phyloP scores from a whole-genome alignment of 1,140 invertebrate species.

The Papilio glaucus region DNA sequence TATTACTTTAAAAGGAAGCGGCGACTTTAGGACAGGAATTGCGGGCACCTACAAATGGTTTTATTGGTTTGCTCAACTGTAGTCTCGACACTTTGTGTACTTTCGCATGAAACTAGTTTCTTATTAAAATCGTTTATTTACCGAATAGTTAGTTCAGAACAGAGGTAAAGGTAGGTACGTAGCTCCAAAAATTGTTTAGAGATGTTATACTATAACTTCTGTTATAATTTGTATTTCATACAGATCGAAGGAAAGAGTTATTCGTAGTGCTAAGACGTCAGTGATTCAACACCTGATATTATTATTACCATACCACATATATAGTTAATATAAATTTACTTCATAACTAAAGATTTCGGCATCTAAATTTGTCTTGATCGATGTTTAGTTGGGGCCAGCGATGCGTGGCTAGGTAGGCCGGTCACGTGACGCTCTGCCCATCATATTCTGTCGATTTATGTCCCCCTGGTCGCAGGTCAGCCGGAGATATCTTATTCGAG shows the following conservation, averaged over 20 bases:
- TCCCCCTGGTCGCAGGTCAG: slow-evolving; percentile 54
- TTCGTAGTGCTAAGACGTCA: no score
- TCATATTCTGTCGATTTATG: slow-evolving; percentile 52
- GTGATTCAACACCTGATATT: no score
- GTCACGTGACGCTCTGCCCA: slow-evolving; percentile 9
- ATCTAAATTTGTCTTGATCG: background rate
- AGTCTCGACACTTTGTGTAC: background rate
- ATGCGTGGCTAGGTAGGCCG: background rate
- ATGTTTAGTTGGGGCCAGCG: background rate
- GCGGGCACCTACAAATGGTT: background rate
- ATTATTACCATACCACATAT: no score
- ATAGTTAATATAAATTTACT: no score
- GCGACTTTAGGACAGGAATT: slow-evolving; percentile 2
- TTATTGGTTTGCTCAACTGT: slow-evolving; percentile 1
- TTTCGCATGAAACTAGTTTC: background rate
- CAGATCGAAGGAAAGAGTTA: no score
- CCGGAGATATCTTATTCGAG: slow-evolving; percentile 69
- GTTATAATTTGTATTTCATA: no score
- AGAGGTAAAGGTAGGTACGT: no score
- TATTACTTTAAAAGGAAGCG: slow-evolving; percentile 19
- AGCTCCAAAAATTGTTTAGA: no score
- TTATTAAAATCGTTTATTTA: background rate
- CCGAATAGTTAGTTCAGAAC: background rate
- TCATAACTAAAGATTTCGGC: background rate
- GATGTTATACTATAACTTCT: no score